Evolutionary conservation across 2,797 vertebrate species (phyloP), one percentile per base, ranked within the genome.

Genomic region (Periparus ater): DNA sequence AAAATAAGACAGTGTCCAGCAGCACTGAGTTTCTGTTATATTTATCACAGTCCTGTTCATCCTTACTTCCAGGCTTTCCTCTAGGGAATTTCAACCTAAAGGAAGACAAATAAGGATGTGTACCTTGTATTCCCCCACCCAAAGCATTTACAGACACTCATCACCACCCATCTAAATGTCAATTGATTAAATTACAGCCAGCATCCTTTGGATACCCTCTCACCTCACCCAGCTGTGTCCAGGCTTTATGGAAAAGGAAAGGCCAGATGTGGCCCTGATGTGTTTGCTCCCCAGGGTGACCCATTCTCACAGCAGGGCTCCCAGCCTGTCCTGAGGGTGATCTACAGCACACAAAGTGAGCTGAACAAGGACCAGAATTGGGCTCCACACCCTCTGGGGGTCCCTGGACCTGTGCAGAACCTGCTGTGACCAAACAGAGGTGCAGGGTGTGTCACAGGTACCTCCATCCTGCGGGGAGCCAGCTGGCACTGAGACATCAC

Each of bases 191-290:
- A 92, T 92, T 65, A 85, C 86, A 83, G 80, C 68, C 71, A 2
- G 38, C 62, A 67, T 85, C 90, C 92, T 81, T 65, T n/a, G 44
- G n/a, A 55, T 73, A 79, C 45, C 66, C 95, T 81, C 94, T 94
- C 92, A 73, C 90, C 93, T 89, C 92, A 91, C 47, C 62, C 86
- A 67, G 8, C 54, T 72, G 51, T 54, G n/a, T 5, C 40, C 30
- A 48, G 80, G 80, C 74, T 70, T 77, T 57, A 19, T 9, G 0
- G 29, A 80, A 91, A 95, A 91, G 11, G 48, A 77, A 79, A 82
- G 93, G 77, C 67, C 90, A 94, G 36, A 10, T 2, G 30, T 87
- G 95, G 58, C 90, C 88, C n/a, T 27, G 36, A 36, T 73, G 65
- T 84, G 85, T 73, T 88, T 67, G 63, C 63, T 88, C 90, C 93